Conservation (phyloP, 92 coral and sea anemone species). For the Micromussa lordhowensis region DNA sequence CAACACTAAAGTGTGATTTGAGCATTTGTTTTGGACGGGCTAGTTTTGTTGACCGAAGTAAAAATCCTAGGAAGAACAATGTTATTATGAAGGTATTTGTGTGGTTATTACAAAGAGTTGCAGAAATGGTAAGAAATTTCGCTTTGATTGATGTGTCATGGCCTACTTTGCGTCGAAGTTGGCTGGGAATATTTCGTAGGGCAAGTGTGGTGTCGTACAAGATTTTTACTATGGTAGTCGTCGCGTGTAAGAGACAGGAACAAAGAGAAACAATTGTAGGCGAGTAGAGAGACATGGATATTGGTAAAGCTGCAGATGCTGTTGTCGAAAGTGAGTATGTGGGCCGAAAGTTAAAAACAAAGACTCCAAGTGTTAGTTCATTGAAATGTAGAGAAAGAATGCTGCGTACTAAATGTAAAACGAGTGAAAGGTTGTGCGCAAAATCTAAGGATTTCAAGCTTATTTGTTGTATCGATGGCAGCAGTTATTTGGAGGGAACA, state of each 20-base stretch:
- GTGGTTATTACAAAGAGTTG: too few relatives aligned
- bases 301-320: too few relatives aligned
- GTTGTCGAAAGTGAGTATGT: too few relatives aligned
- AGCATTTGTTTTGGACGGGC: not conserved
- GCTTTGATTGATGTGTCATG: not conserved
- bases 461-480: not conserved
- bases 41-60: not conserved
- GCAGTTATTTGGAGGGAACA: not conserved
- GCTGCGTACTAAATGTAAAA: too few relatives aligned
- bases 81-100: too few relatives aligned
- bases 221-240: not conserved
- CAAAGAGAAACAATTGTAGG: too few relatives aligned
- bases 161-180: not conserved
- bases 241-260: too few relatives aligned
- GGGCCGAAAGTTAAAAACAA: too few relatives aligned
- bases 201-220: not conserved
- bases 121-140: not conserved
- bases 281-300: not conserved
- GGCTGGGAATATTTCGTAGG: not conserved
- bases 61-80: too few relatives aligned
- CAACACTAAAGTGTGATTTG: not conserved
- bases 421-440: not conserved
- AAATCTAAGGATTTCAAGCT: constrained; percentile 23
- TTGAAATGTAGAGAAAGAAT: too few relatives aligned
- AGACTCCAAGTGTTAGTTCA: too few relatives aligned